A percentile compares a stretch with the other conserved stretches of the same genome.
These are phyloP conservation scores for Venustaconcha ellipsiformis DNA, from an alignment of 1,140 invertebrate genomes.

Conservation along the genomic window DNA sequence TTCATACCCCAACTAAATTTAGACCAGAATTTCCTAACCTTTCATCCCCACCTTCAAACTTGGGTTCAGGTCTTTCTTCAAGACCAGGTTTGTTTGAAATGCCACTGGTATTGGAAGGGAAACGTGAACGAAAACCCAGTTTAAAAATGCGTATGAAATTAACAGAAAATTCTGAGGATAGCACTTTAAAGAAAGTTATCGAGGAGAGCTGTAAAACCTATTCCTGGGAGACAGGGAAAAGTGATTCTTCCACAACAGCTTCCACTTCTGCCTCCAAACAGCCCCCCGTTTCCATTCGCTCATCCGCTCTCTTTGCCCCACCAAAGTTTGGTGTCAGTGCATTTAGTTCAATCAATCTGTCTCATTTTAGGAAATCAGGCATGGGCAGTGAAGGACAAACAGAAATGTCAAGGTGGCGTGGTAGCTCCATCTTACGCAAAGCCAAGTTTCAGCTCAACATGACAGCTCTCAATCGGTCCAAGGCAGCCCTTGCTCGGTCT, in stretches of 20 bases:
- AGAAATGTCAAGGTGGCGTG: conserved; percentile 8
- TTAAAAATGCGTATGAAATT: conserved; percentile 57
- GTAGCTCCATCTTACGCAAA: conserved; percentile 53
- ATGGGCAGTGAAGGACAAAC: conserved; percentile 11
- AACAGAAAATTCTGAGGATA: conserved; percentile 34
- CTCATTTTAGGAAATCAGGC: conserved; percentile 24
- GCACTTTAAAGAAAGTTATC: too few relatives aligned
- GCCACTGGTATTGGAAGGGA: conserved; percentile 66
- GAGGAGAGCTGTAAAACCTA: too few relatives aligned
- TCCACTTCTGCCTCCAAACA: conserved; percentile 19
- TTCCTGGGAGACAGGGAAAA: too few relatives aligned
- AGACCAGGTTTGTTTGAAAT: conserved; percentile 47
- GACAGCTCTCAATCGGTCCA: conserved; percentile 60
- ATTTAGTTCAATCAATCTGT: conserved; percentile 33
- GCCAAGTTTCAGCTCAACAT: conserved; percentile 64
- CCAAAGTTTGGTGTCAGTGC: conserved; percentile 44
- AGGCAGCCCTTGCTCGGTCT: conserved; percentile 61
- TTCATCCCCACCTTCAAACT: too few relatives aligned
- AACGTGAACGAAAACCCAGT: conserved; percentile 65
- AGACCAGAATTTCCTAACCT: not conserved
- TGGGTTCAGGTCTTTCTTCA: too few relatives aligned
- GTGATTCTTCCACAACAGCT: not conserved
- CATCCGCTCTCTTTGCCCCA: conserved; percentile 35
- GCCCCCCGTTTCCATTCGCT: conserved; percentile 18
- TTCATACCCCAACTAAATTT: not conserved